These are phyloP conservation scores for Sphaerophoria rueppellii DNA, from an alignment of 2,888 invertebrate genomes.

Conservation along the genomic window DNA sequence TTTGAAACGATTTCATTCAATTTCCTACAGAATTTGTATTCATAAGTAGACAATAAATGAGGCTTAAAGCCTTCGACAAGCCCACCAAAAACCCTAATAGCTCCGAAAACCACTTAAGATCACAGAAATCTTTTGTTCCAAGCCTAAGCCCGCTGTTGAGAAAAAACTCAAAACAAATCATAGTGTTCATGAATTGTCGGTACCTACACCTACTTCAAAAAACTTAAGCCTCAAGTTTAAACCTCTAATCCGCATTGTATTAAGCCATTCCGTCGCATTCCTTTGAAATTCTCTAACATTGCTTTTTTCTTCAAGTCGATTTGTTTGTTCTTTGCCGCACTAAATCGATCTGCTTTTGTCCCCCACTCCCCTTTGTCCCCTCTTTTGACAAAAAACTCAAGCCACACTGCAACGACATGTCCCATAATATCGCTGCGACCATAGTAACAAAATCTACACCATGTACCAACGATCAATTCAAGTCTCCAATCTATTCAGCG, in stretches of 20 bases:
- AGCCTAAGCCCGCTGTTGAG: background rate
- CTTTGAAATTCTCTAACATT: constrained; percentile 48
- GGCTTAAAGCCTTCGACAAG: background rate
- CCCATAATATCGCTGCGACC: too few species aligned
- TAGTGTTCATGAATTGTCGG: constrained; percentile 9
- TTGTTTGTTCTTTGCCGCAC: constrained; percentile 49
- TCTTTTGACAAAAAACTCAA: constrained; percentile 27
- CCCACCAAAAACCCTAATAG: constrained; percentile 6
- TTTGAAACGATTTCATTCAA: background rate
- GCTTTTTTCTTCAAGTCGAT: background rate
- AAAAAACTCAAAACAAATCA: constrained; percentile 1
- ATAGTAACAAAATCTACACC: background rate
- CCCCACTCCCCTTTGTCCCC: background rate
- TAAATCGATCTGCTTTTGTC: constrained; percentile 32
- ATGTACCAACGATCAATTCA: constrained; percentile 29
- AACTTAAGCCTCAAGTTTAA: background rate
- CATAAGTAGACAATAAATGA: constrained; percentile 4
- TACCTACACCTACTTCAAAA: constrained; percentile 32
- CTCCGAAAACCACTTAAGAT: constrained; percentile 9
- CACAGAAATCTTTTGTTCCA: constrained; percentile 7
- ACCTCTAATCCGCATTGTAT: constrained; percentile 21
- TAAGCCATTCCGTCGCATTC: constrained; percentile 49
- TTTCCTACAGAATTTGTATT: background rate
- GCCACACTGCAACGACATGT: constrained; percentile 42
- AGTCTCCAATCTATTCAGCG: constrained; percentile 57